These are phyloP conservation scores for Pseudobourletiella spinata DNA, from an alignment of 1,140 invertebrate species.

Conservation along the genomic window DNA sequence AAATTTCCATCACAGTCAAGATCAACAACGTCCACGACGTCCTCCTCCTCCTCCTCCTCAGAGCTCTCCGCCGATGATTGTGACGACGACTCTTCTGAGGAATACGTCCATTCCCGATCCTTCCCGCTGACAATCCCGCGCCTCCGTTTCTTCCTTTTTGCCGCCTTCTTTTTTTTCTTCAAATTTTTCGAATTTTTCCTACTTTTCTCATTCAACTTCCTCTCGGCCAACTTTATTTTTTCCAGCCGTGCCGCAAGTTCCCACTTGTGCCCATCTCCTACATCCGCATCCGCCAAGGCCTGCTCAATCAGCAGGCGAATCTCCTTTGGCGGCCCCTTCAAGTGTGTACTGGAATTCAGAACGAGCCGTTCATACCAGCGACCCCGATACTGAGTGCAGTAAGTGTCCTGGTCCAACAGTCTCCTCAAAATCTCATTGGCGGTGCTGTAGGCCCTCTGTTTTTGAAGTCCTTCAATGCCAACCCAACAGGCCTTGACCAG, in stretches of 20 bases:
- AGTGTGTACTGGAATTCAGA: conserved; percentile 48
- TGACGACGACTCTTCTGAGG: no score
- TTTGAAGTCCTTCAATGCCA: conserved; percentile 46
- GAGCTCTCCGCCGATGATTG: not conserved
- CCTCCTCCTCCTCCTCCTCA: conserved; percentile 1
- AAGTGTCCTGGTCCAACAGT: conserved; percentile 43
- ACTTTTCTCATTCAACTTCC: not conserved
- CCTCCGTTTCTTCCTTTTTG: not conserved
- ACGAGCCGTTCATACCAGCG: conserved; percentile 48
- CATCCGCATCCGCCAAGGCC: conserved; percentile 38
- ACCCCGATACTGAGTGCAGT: conserved; percentile 44
- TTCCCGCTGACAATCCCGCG: no score
- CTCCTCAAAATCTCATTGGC: conserved; percentile 44
- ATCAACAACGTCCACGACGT: not conserved
- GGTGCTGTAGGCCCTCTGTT: conserved; percentile 42
- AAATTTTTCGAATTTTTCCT: not conserved
- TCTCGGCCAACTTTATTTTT: not conserved
- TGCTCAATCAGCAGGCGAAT: conserved; percentile 35
- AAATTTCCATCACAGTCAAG: no score
- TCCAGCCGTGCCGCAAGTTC: not conserved
- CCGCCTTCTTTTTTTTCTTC: conserved; percentile 4
- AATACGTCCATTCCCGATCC: no score
- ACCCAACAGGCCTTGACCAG: conserved; percentile 42
- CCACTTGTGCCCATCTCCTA: conserved; percentile 23
- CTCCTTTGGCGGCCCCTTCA: conserved; percentile 38